phyloP scores from a whole-genome alignment of 1,140 invertebrate species.

The Diorhabda elongata region DNA sequence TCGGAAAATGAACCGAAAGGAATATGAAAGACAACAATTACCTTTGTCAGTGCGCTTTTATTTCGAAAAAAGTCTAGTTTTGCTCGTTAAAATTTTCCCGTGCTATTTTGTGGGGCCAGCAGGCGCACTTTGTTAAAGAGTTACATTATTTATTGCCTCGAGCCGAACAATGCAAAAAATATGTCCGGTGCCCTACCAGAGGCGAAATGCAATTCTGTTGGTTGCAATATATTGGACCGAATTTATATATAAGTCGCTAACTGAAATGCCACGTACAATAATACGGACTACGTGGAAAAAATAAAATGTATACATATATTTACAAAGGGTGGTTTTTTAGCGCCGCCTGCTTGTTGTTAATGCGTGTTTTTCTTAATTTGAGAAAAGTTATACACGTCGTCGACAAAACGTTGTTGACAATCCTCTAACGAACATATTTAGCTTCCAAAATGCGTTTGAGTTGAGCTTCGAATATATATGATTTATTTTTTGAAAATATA shows the following conservation, averaged over 20 bases:
- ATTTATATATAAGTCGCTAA: slow-evolving; percentile 34
- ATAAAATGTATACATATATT: background rate
- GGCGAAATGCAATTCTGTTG: slow-evolving; percentile 36
- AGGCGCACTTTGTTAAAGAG: slow-evolving; percentile 38
- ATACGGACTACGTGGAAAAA: slow-evolving; percentile 1
- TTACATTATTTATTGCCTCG: slow-evolving; percentile 40
- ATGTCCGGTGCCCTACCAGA: slow-evolving; percentile 38
- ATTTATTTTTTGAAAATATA: too few relatives aligned
- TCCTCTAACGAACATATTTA: too few relatives aligned
- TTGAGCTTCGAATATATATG: too few relatives aligned
- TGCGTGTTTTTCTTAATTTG: too few relatives aligned
- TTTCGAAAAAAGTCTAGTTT: too few relatives aligned
- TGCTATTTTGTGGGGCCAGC: slow-evolving; percentile 27
- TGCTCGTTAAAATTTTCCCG: background rate
- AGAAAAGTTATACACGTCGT: too few relatives aligned
- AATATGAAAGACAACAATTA: too few relatives aligned
- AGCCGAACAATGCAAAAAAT: slow-evolving; percentile 42
- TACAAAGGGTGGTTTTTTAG: background rate
- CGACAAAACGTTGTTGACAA: too few relatives aligned
- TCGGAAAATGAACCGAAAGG: too few relatives aligned
- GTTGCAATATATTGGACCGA: slow-evolving; percentile 36
- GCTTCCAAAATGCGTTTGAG: too few relatives aligned
- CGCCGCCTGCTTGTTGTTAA: too few relatives aligned
- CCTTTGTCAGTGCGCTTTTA: too few relatives aligned
- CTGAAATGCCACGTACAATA: slow-evolving; percentile 28